A percentile compares a stretch with the other conserved stretches of the same genome.
Conservation (phyloP, 2,797 vertebrate species). For the Leptodactylus fallax region DNA sequence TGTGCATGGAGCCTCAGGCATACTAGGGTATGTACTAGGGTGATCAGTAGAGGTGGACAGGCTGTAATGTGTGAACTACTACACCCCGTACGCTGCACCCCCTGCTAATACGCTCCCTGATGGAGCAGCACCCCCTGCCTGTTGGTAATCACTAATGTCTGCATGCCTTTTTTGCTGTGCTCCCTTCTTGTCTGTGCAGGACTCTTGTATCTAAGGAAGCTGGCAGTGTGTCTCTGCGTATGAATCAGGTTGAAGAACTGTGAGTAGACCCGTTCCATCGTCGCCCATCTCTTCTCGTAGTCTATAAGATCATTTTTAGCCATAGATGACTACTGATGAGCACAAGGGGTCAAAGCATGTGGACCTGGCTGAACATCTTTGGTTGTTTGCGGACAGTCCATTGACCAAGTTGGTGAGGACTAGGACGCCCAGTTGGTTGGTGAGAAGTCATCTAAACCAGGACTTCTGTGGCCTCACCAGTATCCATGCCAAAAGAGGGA, state of each 20-base stretch:
- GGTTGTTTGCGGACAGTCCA: no score
- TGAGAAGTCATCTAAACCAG: background rate
- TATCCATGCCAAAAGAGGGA: background rate
- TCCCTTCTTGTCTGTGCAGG: constrained; percentile 82
- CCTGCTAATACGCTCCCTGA: constrained; percentile 60
- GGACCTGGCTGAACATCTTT: background rate
- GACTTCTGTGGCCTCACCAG: background rate
- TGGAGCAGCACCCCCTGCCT: constrained; percentile 70
- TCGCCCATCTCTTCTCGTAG: background rate
- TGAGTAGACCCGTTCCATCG: constrained; percentile 86
- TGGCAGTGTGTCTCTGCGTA: constrained; percentile 99
- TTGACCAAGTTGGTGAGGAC: background rate
- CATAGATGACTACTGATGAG: background rate
- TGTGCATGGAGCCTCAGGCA: no score
- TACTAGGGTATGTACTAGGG: no score
- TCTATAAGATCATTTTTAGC: background rate
- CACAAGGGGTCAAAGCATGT: background rate
- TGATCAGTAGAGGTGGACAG: constrained; percentile 16
- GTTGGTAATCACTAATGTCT: constrained; percentile 82
- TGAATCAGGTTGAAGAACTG: constrained; percentile 99
- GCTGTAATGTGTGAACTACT: background rate
- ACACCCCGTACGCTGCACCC: constrained; percentile 57
- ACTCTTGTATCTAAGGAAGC: constrained; percentile 96
- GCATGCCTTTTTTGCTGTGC: constrained; percentile 83
- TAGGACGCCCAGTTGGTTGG: background rate